Conservation (phyloP, 2,888 invertebrate species). For the Bhutanitis thaidina region DNA sequence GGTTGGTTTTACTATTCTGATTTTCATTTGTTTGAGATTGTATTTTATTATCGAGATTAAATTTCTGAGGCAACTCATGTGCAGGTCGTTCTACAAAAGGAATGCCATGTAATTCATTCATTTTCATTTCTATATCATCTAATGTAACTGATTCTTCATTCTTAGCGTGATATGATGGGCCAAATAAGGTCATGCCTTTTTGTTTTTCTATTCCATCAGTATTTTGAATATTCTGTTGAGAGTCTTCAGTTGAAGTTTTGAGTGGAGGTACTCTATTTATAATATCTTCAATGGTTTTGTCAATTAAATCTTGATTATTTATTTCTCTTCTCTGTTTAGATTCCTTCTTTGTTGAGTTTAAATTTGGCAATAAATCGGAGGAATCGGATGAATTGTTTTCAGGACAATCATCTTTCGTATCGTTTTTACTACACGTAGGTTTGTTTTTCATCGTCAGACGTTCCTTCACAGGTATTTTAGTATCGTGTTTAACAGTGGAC, state of each 20-base stretch:
- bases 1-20: constrained; percentile 35
- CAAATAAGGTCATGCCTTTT: constrained; percentile 21
- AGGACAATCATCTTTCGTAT: constrained; percentile 29
- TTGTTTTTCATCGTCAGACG: constrained; percentile 28
- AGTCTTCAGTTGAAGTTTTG: constrained; percentile 42
- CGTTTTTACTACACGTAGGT: constrained; percentile 29
- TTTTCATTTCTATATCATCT: constrained; percentile 69
- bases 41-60: constrained; percentile 35
- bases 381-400: constrained; percentile 22
- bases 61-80: constrained; percentile 48
- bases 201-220: constrained; percentile 31
- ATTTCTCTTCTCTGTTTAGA: constrained; percentile 44
- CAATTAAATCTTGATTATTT: constrained; percentile 62
- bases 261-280: constrained; percentile 47
- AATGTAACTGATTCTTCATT: constrained; percentile 36
- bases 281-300: constrained; percentile 69
- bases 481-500: constrained; percentile 17
- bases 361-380: constrained; percentile 8
- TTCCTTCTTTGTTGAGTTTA: constrained; percentile 34
- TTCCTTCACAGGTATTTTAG: constrained; percentile 16
- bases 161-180: constrained; percentile 23
- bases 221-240: constrained; percentile 26
- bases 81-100: constrained; percentile 59
- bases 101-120: constrained; percentile 72
- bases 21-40: constrained; percentile 36